These are phyloP conservation scores for Seladonia tumulorum DNA, from an alignment of 2,888 invertebrate species.

Conservation along the genomic window DNA sequence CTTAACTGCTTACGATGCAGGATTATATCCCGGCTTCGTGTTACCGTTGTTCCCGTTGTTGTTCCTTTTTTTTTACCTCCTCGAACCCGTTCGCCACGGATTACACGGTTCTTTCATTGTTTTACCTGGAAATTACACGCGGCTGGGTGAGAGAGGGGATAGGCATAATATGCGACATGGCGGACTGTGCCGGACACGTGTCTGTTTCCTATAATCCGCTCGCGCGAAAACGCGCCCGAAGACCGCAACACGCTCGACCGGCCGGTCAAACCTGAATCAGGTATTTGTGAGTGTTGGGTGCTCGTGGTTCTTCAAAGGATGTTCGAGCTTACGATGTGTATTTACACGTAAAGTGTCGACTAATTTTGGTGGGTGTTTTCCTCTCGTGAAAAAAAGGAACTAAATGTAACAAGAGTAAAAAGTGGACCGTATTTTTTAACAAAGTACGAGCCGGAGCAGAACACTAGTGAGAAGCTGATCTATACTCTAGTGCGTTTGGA, in stretches of 20 bases:
- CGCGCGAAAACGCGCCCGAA: not conserved
- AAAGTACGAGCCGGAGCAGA: too few relatives aligned
- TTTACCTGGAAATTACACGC: slow-evolving; percentile 40
- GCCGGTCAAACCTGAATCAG: not conserved
- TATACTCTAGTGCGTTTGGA: too few relatives aligned
- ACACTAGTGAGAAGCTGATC: too few relatives aligned
- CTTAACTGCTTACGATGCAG: slow-evolving; percentile 38
- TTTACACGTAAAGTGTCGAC: too few relatives aligned
- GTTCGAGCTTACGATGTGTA: too few relatives aligned
- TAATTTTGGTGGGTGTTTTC: too few relatives aligned
- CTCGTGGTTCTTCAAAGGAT: too few relatives aligned
- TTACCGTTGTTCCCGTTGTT: slow-evolving; percentile 12
- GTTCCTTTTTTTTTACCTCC: slow-evolving; percentile 15
- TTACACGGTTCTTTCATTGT: slow-evolving; percentile 50
- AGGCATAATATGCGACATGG: slow-evolving; percentile 16
- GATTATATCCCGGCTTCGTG: slow-evolving; percentile 35
- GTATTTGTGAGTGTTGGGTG: too few relatives aligned
- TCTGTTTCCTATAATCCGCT: slow-evolving; percentile 51
- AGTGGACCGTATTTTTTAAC: too few relatives aligned
- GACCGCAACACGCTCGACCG: slow-evolving; percentile 41
- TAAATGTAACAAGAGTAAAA: too few relatives aligned
- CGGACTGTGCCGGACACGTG: slow-evolving; percentile 48
- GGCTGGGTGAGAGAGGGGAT: not conserved
- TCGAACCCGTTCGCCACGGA: slow-evolving; percentile 27
- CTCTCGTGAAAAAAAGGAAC: too few relatives aligned